Evolutionary conservation across 2,888 invertebrate genomes (phyloP).

Genomic region (Chloromyia formosa): DNA sequence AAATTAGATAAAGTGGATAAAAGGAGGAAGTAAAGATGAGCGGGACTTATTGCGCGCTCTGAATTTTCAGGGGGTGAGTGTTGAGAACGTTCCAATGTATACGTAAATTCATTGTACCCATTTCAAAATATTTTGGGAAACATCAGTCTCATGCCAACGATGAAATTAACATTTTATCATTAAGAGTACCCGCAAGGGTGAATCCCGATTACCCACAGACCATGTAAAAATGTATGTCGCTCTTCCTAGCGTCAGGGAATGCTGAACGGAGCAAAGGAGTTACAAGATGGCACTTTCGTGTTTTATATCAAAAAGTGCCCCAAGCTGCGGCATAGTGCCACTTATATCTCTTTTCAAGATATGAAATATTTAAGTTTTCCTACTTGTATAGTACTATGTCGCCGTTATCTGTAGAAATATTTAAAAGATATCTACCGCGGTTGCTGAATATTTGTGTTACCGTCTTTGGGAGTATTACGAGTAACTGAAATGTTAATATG

Average conservation of each 20-base stretch:
- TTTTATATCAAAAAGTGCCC: constrained; percentile 47
- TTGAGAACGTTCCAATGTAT: constrained; percentile 18
- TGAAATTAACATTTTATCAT: constrained; percentile 51
- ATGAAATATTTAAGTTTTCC: constrained; percentile 51
- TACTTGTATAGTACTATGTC: constrained; percentile 23
- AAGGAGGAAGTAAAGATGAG: constrained; percentile 49
- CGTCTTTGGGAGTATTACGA: no score
- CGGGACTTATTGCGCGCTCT: constrained; percentile 22
- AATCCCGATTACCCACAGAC: constrained; percentile 22
- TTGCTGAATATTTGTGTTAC: not conserved
- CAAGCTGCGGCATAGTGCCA: constrained; percentile 44
- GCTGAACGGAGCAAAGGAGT: constrained; percentile 17
- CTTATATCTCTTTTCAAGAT: constrained; percentile 48
- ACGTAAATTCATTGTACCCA: constrained; percentile 41
- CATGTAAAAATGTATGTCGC: constrained; percentile 22
- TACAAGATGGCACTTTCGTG: constrained; percentile 49
- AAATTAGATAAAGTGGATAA: constrained; percentile 51
- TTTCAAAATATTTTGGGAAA: constrained; percentile 48
- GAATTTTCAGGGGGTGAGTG: constrained; percentile 15
- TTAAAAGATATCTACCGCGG: constrained; percentile 11
- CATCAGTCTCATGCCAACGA: constrained; percentile 50
- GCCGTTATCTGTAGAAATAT: constrained; percentile 29
- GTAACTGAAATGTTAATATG: no score
- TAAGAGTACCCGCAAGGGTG: constrained; percentile 49
- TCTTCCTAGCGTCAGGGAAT: constrained; percentile 26